These are phyloP conservation scores for Busseola fusca DNA, from an alignment of 2,888 invertebrate species.

Conservation along the genomic window DNA sequence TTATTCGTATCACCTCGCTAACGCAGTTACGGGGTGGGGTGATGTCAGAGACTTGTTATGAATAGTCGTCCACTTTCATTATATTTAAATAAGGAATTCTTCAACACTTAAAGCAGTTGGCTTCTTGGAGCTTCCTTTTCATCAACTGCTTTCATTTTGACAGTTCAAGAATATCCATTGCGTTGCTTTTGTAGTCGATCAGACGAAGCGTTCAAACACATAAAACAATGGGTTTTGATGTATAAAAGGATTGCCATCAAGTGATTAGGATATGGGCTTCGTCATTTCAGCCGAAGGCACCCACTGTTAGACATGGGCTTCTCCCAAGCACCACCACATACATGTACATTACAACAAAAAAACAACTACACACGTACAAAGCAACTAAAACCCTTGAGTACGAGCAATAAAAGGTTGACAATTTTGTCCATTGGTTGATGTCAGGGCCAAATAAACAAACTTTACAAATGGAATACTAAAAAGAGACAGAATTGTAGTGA, in stretches of 20 bases:
- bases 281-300: background rate
- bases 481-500: background rate
- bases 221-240: background rate
- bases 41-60: constrained; percentile 30
- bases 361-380: background rate
- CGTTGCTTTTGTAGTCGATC: background rate
- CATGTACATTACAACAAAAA: too few relatives aligned
- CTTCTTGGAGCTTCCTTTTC: constrained; percentile 1
- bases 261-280: background rate
- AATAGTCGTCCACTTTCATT: constrained; percentile 12
- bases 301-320: too few relatives aligned
- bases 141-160: background rate
- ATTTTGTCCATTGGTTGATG: background rate
- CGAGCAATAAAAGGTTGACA: background rate
- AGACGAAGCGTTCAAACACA: background rate
- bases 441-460: background rate
- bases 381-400: background rate
- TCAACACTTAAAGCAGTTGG: background rate
- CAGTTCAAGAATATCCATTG: background rate
- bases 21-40: constrained; percentile 24
- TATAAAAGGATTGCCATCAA: background rate
- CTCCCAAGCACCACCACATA: background rate
- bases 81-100: constrained; percentile 22
- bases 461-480: background rate
- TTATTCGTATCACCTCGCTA: constrained; percentile 36